A percentile compares a stretch with the other conserved stretches of the same genome.
phyloP scores from a whole-genome alignment of 2,113 vertebrate species.

The Heptranchias perlo region DNA sequence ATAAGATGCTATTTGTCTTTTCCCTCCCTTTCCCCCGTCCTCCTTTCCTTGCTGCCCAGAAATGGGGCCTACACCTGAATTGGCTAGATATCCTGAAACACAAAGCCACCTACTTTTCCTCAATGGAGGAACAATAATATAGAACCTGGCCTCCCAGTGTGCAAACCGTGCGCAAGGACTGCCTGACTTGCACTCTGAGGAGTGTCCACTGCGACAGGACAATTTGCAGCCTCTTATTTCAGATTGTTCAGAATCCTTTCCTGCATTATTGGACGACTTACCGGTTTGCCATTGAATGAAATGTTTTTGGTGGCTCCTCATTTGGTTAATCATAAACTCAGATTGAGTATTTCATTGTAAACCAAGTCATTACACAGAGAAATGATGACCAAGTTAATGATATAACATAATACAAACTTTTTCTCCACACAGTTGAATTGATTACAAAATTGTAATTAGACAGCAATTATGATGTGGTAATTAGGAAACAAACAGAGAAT shows the following conservation, averaged over 20 bases:
- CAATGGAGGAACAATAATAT: neutral
- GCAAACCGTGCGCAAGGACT: neutral
- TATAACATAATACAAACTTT: neutral
- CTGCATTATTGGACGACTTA: neutral
- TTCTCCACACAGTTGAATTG: neutral
- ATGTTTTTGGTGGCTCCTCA: neutral
- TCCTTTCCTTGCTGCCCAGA: neutral
- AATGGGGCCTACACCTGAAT: neutral
- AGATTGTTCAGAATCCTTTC: neutral
- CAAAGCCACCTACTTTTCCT: neutral
- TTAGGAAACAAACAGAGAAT: conserved; percentile 30
- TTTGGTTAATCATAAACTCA: neutral
- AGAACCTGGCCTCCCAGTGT: neutral
- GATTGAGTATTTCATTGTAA: neutral
- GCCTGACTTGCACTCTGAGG: neutral
- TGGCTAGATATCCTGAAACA: neutral
- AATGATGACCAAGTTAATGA: conserved; percentile 30
- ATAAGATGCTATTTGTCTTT: neutral
- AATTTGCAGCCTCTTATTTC: neutral
- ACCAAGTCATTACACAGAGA: neutral
- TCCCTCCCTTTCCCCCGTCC: neutral
- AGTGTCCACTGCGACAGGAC: neutral
- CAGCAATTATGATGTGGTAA: conserved; percentile 27
- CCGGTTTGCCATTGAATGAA: neutral
- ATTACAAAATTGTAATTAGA: conserved; percentile 35